Percentiles rank a stretch among this genome's conserved stretches.
Evolutionary conservation across 2,888 invertebrate genomes (phyloP).

Genomic region (Bhutanitis thaidina): DNA sequence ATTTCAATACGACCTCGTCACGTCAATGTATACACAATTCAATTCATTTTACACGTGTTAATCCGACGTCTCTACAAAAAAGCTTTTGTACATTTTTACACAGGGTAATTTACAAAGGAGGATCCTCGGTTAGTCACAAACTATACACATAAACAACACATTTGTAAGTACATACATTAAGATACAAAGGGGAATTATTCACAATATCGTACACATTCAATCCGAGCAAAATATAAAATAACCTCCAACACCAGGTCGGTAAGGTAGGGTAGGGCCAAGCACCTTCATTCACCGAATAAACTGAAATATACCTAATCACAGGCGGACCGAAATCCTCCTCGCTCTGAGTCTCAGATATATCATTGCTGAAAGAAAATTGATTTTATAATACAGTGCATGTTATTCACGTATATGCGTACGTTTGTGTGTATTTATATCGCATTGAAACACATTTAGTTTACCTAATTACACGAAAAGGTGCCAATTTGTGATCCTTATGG

Average conservation of each 20-base stretch:
- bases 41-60: constrained; percentile 10
- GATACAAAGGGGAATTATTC: constrained; percentile 8
- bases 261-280: constrained; percentile 24
- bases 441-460: constrained; percentile 35
- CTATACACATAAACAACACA: neutral
- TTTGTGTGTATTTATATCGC: constrained; percentile 14
- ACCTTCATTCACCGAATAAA: constrained; percentile 41
- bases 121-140: constrained; percentile 16
- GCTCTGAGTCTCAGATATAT: constrained; percentile 52
- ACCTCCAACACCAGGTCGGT: constrained; percentile 24
- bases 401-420: constrained; percentile 13
- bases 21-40: too few relatives aligned
- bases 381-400: constrained; percentile 40
- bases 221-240: constrained; percentile 2
- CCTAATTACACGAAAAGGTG: constrained; percentile 56
- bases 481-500: constrained; percentile 44
- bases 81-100: constrained; percentile 6
- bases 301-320: constrained; percentile 65
- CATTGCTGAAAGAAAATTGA: constrained; percentile 70
- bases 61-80: constrained; percentile 1
- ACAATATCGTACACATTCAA: constrained; percentile 11
- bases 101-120: constrained; percentile 13
- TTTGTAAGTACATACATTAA: constrained; percentile 1
- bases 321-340: constrained; percentile 49
- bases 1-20: too few relatives aligned